Evolutionary conservation across 2,888 invertebrate genomes (phyloP).

Genomic region (Meiosimyza platycephala): DNA sequence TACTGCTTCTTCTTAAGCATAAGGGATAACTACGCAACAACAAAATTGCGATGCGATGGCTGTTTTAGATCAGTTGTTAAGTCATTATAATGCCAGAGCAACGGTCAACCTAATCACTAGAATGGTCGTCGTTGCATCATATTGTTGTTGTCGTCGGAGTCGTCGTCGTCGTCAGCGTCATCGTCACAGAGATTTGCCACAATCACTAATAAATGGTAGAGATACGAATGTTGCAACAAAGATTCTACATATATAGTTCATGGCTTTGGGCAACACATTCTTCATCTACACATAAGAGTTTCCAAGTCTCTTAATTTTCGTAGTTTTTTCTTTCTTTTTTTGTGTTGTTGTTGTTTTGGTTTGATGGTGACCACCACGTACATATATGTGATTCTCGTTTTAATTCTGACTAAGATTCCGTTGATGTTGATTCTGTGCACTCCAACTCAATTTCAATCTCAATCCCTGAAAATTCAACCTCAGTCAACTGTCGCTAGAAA

Average conservation of each 20-base stretch:
- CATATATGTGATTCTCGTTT: slow-evolving; percentile 21
- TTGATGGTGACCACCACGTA: not conserved
- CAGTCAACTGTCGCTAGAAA: slow-evolving; percentile 34
- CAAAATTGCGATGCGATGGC: no score
- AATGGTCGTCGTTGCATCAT: not conserved
- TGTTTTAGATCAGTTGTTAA: slow-evolving; percentile 37
- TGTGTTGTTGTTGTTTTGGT: not conserved
- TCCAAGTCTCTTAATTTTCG: slow-evolving; percentile 5
- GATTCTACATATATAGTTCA: slow-evolving; percentile 14
- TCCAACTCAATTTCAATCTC: slow-evolving; percentile 58
- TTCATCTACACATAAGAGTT: slow-evolving; percentile 17
- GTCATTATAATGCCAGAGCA: slow-evolving; percentile 43
- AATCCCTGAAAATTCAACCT: slow-evolving; percentile 3
- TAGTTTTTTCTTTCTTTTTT: not conserved
- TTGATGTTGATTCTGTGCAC: slow-evolving; percentile 23
- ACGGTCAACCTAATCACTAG: slow-evolving; percentile 27
- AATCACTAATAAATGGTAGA: slow-evolving; percentile 17
- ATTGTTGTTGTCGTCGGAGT: not conserved
- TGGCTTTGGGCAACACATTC: slow-evolving; percentile 25
- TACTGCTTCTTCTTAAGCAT: not conserved
- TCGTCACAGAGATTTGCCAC: not conserved
- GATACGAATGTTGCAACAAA: not conserved
- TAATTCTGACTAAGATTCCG: slow-evolving; percentile 16
- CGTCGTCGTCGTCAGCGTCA: not conserved
- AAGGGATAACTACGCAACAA: no score